A percentile compares a stretch with the other conserved stretches of the same genome.
These are phyloP conservation scores for Drosophila asahinai DNA, from an alignment of 1,140 invertebrate species.

Conservation along the genomic window DNA sequence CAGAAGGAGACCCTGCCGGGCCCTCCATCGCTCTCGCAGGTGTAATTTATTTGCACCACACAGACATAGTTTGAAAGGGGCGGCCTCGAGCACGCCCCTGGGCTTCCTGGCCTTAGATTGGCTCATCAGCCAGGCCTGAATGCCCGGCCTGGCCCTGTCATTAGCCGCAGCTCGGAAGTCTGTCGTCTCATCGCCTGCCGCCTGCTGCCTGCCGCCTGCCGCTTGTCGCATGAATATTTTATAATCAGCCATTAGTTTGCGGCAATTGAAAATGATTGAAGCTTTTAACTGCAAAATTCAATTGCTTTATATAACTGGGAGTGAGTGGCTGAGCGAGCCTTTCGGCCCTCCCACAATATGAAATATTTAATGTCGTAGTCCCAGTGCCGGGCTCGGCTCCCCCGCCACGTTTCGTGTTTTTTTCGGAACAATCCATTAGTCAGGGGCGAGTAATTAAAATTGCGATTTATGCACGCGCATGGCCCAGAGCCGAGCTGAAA, in stretches of 20 bases:
- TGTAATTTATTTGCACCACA: constrained; percentile 64
- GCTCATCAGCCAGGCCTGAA: constrained; percentile 47
- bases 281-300: constrained; percentile 83
- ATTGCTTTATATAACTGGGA: constrained; percentile 62
- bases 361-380: constrained; percentile 70
- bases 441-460: constrained; percentile 79
- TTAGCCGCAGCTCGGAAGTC: constrained; percentile 47
- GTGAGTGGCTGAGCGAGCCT: neutral
- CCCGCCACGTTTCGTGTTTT: constrained; percentile 20
- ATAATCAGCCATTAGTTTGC: constrained; percentile 82
- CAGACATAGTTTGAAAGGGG: constrained; percentile 34
- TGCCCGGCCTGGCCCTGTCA: constrained; percentile 40
- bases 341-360: constrained; percentile 36
- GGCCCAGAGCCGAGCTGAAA: constrained; percentile 31
- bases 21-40: constrained; percentile 30
- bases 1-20: constrained; percentile 27
- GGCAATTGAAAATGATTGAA: constrained; percentile 83
- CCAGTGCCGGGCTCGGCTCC: constrained; percentile 15
- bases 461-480: constrained; percentile 77
- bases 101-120: constrained; percentile 60
- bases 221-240: constrained; percentile 82
- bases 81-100: constrained; percentile 30
- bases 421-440: constrained; percentile 74
- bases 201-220: constrained; percentile 56
- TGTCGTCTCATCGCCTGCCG: constrained; percentile 43